phyloP scores from a whole-genome alignment of 53 echinoderm and acorn worm species.

The Crossaster papposus region DNA sequence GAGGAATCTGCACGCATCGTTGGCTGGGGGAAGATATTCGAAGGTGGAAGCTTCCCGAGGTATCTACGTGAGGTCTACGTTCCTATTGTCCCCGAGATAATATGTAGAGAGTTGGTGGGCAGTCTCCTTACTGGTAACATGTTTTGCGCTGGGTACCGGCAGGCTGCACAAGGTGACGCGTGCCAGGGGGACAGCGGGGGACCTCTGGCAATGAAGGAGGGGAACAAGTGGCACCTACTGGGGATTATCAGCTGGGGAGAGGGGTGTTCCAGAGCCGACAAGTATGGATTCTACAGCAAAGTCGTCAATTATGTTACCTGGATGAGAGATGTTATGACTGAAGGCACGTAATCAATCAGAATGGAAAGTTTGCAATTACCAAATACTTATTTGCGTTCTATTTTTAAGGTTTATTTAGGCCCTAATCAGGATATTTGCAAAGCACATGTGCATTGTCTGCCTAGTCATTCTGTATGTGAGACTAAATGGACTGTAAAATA shows the following conservation, averaged over 20 bases:
- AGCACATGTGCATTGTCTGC: too few species aligned
- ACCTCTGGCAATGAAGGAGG: conserved; percentile 67
- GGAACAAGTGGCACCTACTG: conserved; percentile 75
- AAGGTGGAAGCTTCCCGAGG: conserved; percentile 69
- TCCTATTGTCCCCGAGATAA: conserved; percentile 62
- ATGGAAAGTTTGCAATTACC: too few species aligned
- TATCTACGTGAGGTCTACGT: conserved; percentile 74
- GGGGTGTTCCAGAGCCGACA: conserved; percentile 80
- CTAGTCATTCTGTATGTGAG: too few species aligned
- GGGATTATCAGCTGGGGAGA: conserved; percentile 97
- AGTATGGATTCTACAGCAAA: conserved; percentile 93
- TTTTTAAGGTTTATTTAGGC: too few species aligned
- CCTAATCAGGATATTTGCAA: too few species aligned
- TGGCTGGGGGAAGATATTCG: conserved; percentile 81
- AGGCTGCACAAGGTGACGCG: conserved; percentile 70
- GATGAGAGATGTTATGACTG: conserved; percentile 43
- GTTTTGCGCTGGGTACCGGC: conserved; percentile 90
- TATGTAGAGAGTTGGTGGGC: conserved; percentile 60
- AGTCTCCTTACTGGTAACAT: conserved; percentile 68
- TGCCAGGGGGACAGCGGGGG: conserved; percentile 95
- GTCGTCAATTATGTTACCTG: conserved; percentile 63
- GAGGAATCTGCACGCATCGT: conserved; percentile 59
- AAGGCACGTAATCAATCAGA: too few species aligned
- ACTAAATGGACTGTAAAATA: too few species aligned
- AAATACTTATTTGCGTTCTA: too few species aligned